Percentiles rank a stretch among this genome's conserved stretches.
Conservation (phyloP, 2,113 vertebrate genomes). For the Spermophilus dauricus region DNA sequence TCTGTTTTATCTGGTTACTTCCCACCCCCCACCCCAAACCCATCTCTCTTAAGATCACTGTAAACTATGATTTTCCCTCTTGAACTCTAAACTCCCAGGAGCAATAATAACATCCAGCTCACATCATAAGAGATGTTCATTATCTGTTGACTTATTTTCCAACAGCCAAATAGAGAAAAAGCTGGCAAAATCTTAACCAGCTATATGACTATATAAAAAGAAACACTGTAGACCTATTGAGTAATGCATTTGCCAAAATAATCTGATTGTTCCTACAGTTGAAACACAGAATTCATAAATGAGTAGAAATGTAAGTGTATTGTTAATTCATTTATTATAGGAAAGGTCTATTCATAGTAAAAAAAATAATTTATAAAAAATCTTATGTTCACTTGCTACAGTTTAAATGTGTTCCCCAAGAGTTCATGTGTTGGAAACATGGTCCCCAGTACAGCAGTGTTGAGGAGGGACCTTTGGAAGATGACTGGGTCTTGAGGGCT, state of each 20-base stretch:
- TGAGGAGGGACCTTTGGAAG: neutral
- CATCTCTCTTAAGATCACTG: neutral
- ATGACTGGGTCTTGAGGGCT: neutral
- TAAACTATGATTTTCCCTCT: neutral
- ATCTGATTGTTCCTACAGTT: slow-evolving; percentile 45
- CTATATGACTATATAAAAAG: neutral
- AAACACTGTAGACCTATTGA: slow-evolving; percentile 39
- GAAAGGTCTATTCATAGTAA: slow-evolving; percentile 56
- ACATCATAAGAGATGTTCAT: neutral
- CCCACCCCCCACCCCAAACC: neutral
- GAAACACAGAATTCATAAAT: slow-evolving; percentile 34
- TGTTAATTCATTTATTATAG: slow-evolving; percentile 69
- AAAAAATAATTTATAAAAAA: slow-evolving; percentile 24
- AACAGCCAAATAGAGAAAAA: slow-evolving; percentile 18
- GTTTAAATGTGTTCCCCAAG: neutral
- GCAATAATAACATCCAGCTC: neutral
- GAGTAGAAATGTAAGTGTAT: slow-evolving; percentile 77
- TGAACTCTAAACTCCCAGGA: neutral
- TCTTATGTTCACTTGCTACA: neutral
- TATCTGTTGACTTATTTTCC: neutral
- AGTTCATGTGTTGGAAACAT: neutral
- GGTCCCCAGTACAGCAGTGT: neutral
- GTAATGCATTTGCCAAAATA: neutral
- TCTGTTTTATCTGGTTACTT: neutral
- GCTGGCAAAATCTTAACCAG: slow-evolving; percentile 43